phyloP scores from a whole-genome alignment of 2,113 vertebrate genomes.

The Eclectus roratus region DNA sequence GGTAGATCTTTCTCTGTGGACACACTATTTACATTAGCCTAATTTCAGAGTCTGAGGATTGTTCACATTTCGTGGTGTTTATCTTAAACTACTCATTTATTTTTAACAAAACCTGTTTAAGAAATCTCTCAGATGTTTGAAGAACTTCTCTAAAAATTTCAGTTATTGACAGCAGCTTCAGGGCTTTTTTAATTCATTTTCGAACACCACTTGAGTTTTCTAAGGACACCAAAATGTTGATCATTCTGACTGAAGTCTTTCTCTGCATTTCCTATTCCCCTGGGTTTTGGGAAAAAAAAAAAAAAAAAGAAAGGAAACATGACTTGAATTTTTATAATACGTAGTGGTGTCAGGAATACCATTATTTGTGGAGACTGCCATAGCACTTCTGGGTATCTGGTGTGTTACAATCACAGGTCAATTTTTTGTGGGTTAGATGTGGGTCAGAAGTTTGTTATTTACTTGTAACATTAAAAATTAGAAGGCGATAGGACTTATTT shows the following conservation, averaged over 20 bases:
- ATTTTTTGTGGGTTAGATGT: background rate
- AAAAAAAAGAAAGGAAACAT: background rate
- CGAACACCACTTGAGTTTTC: background rate
- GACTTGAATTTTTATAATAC: background rate
- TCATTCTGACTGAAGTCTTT: slow-evolving; percentile 34
- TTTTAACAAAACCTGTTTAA: slow-evolving; percentile 43
- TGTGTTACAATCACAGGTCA: background rate
- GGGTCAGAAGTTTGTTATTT: background rate
- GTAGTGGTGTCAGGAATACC: background rate
- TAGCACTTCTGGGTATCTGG: background rate
- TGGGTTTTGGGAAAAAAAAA: fast-evolving
- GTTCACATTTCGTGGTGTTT: background rate
- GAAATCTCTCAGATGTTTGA: slow-evolving; percentile 40
- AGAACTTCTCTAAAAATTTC: background rate
- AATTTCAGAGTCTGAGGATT: background rate
- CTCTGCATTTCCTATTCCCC: background rate
- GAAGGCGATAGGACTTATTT: background rate
- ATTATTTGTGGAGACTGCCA: background rate
- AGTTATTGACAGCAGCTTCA: slow-evolving; percentile 19
- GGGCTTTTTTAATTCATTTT: background rate
- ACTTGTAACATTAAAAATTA: background rate
- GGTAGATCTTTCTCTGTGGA: background rate
- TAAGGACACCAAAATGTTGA: slow-evolving; percentile 39
- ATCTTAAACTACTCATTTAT: slow-evolving; percentile 22
- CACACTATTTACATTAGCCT: background rate